These are phyloP conservation scores for Mixornis gularis DNA, from an alignment of 2,113 vertebrate species.

Conservation along the genomic window DNA sequence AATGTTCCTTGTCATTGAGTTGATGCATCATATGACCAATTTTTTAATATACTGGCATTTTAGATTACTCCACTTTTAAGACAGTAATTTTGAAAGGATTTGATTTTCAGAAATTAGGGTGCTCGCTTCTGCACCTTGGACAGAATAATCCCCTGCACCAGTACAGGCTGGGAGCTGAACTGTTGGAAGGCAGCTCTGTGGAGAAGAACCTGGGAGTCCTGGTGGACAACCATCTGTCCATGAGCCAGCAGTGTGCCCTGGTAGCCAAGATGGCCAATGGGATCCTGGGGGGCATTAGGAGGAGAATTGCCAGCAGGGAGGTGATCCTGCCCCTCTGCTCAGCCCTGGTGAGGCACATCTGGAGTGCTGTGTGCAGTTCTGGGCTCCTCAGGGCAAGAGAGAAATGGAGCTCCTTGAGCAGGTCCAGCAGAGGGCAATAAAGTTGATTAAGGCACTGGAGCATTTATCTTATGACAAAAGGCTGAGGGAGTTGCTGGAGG, in stretches of 20 bases:
- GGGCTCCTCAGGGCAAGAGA: background rate
- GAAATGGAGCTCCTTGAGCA: background rate
- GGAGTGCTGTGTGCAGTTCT: background rate
- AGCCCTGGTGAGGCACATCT: background rate
- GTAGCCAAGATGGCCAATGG: accelerated
- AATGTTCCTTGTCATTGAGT: background rate
- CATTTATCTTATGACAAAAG: background rate
- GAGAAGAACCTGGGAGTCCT: too few relatives aligned
- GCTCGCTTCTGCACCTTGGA: background rate
- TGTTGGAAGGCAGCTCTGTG: background rate
- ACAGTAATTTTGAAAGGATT: background rate
- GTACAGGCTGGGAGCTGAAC: background rate
- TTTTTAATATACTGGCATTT: background rate
- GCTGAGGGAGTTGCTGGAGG: background rate
- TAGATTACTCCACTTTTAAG: background rate
- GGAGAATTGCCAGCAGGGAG: background rate
- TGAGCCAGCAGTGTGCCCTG: background rate
- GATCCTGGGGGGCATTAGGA: background rate
- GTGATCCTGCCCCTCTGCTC: background rate
- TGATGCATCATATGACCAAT: background rate
- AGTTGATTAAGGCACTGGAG: background rate
- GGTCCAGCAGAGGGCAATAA: background rate
- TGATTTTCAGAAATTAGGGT: background rate
- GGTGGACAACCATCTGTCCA: background rate
- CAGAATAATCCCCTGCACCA: background rate